Base-by-base conservation (phyloP, 2,113 vertebrate species). In the Dicerorhinus sumatrensis region DNA sequence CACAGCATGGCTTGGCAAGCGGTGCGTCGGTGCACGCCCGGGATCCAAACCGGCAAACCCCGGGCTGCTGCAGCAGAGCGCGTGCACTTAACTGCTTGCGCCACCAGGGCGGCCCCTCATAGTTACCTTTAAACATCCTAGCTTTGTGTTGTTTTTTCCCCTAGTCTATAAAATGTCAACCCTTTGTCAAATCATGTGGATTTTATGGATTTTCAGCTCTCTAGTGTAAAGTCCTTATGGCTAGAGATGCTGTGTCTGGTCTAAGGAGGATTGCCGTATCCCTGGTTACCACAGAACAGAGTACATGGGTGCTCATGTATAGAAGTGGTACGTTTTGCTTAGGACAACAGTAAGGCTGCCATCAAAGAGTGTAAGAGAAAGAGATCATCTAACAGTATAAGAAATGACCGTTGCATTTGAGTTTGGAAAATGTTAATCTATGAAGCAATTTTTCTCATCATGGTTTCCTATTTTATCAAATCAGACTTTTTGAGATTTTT, bases 131-230 rank as follows among this genome's bases (percentile, higher is more conserved):
- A 83, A 90, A 73, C 33, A 69, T 94, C 42, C 69, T 67, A 33
- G 10, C 10, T 94, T 95, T 67, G 8, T 89, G 20, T 56, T 81
- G 33, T 42, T 96, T 93, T 87, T 89, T 83, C 85, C 31, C 33
- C 21, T 87, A 69, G 62, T 60, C 63, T 89, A 42, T 83, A 90
- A 97, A 95, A 77, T 86, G 23, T 31, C 4, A 12, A 58, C 27
- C 36, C 8, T 73, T 89, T 88, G 31, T 91, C n/a, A 48, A 36
- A 77, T 83, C 77, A 23, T 82, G 6, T 94, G 75, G 42, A 42
- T 91, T 73, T 92, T 91, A 42, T 67, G 76, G 65, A 63, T 97
- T 95, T 96, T 94, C 14, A 85, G 25, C 23, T 46, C 29, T 80
- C 54, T 67, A 5, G 3, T 48, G 7, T 84, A 69, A 95, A 72